Conservation (phyloP, 2,888 invertebrate species). For the Neocrepidodera transversa region DNA sequence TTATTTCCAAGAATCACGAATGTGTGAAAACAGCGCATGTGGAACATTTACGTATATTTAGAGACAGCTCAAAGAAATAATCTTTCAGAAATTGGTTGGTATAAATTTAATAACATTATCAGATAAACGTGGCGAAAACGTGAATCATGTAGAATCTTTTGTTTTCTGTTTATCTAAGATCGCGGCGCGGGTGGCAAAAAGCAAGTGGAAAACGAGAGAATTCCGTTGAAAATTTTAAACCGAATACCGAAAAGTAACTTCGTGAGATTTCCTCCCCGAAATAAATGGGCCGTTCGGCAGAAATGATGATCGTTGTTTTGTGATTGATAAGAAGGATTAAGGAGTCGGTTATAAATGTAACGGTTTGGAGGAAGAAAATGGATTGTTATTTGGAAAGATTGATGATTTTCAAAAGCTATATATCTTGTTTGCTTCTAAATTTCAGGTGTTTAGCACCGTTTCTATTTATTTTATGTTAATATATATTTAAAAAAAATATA, state of each 20-base stretch:
- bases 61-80: no score
- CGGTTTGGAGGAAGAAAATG: conserved; percentile 27
- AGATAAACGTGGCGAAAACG: no score
- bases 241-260: conserved; percentile 22
- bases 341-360: conserved; percentile 33
- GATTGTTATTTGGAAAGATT: conserved; percentile 30
- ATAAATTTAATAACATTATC: no score
- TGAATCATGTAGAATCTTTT: conserved; percentile 29
- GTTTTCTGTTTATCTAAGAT: conserved; percentile 24
- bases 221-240: conserved; percentile 27
- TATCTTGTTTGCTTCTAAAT: conserved; percentile 7
- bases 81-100: no score
- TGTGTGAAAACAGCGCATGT: no score
- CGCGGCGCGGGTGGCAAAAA: conserved; percentile 18
- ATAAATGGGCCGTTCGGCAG: conserved; percentile 33
- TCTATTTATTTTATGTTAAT: no score
- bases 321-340: conserved; percentile 36
- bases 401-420: conserved; percentile 26
- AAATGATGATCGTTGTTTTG: conserved; percentile 32
- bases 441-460: neutral
- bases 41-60: no score
- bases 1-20: no score
- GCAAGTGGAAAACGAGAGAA: conserved; percentile 2
- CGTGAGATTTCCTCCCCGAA: conserved; percentile 25
- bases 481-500: no score